Conservation (phyloP, 37 sponge, comb jelly and placozoan species). For the Axinella damicornis region DNA sequence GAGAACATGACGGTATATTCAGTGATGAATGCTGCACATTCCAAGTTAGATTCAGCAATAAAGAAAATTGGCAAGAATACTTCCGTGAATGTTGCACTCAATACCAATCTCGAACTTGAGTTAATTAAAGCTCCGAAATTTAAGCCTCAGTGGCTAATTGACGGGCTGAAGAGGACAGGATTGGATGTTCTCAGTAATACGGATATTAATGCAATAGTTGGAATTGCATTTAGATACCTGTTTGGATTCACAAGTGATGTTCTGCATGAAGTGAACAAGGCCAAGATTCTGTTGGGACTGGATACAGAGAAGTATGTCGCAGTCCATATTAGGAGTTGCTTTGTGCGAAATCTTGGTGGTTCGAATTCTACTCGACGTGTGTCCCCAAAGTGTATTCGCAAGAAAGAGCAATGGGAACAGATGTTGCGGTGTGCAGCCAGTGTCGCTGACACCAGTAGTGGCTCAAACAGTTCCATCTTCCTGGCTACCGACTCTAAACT, state of each 20-base stretch:
- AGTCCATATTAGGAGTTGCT: conserved; percentile 49
- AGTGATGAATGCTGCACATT: neutral
- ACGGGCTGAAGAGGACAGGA: conserved; percentile 23
- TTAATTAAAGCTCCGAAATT: neutral
- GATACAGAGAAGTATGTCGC: conserved; percentile 12
- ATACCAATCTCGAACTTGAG: conserved; percentile 36
- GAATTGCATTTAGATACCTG: conserved; percentile 37
- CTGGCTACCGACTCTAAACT: too few relatives aligned
- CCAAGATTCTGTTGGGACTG: conserved; percentile 2
- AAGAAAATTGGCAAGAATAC: neutral
- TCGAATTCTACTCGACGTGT: too few relatives aligned
- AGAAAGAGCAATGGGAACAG: too few relatives aligned
- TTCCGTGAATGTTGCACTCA: neutral
- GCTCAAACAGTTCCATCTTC: too few relatives aligned
- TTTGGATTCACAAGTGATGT: conserved; percentile 26
- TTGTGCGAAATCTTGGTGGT: too few relatives aligned
- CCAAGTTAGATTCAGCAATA: neutral
- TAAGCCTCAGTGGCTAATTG: conserved; percentile 21
- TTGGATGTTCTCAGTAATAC: neutral
- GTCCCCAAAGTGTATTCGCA: too few relatives aligned
- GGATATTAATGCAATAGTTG: conserved; percentile 36
- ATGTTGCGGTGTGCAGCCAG: too few relatives aligned
- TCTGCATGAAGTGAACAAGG: neutral
- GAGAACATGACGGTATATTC: neutral
- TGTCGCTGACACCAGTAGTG: too few relatives aligned